Conservation (phyloP, 2,113 vertebrate species). For the Brachypteracias leptosomus region DNA sequence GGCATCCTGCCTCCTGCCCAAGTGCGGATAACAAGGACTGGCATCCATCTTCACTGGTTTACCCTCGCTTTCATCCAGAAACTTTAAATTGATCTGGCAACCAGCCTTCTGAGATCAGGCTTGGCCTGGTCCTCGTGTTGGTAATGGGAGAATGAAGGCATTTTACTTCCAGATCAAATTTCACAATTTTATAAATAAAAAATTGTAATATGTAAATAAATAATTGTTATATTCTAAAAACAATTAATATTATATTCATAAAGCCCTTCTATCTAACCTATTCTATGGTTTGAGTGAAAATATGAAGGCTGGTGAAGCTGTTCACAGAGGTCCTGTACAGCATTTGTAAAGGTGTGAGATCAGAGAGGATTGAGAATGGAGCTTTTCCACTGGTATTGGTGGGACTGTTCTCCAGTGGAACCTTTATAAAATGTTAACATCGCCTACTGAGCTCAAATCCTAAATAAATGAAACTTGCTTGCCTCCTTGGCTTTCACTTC, state of each 20-base stretch:
- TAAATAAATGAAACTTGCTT: not conserved
- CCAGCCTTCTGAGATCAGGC: not conserved
- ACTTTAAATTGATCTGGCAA: not conserved
- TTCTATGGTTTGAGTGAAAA: not conserved
- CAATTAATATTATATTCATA: not conserved
- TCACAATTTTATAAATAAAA: not conserved
- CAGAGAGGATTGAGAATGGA: not conserved
- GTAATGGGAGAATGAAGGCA: not conserved
- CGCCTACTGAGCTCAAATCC: not conserved
- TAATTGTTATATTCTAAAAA: not conserved
- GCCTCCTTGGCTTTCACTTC: not conserved
- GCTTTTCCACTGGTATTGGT: not conserved
- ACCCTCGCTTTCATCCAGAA: not conserved
- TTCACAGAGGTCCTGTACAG: not conserved
- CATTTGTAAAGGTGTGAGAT: not conserved
- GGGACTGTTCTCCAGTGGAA: not conserved
- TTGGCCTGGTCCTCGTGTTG: fast-evolving
- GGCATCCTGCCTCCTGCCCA: not conserved
- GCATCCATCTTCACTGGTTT: conserved; percentile 8
- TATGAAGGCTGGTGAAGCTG: not conserved
- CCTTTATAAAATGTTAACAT: not conserved
- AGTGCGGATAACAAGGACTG: not conserved
- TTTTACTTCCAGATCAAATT: not conserved
- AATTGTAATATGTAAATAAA: not conserved
- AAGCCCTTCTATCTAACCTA: not conserved